phyloP scores from a whole-genome alignment of 2,888 invertebrate species.

The Syrphus vitripennis region DNA sequence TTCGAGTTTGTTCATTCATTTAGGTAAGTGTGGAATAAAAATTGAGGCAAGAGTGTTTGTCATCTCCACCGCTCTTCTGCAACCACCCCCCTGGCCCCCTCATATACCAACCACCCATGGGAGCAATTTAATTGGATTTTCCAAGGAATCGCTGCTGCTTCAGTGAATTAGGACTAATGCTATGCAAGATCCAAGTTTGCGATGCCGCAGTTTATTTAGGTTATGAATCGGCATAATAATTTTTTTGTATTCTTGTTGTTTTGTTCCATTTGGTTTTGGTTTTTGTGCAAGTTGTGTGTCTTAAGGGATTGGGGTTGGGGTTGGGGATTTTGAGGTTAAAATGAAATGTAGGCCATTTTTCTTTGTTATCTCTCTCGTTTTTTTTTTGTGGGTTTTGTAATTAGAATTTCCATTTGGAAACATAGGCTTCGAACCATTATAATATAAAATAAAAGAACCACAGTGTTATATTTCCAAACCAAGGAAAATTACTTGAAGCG shows the following conservation, averaged over 20 bases:
- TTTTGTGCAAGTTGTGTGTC: neutral
- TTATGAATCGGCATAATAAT: slow-evolving; percentile 69
- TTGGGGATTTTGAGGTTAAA: slow-evolving; percentile 30
- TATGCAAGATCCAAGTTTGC: slow-evolving; percentile 69
- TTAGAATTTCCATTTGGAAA: slow-evolving; percentile 61
- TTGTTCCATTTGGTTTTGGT: neutral
- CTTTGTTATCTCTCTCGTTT: slow-evolving; percentile 70
- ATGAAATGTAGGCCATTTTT: slow-evolving; percentile 70
- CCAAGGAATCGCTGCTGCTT: slow-evolving; percentile 48
- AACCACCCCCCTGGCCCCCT: neutral
- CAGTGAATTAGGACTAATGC: slow-evolving; percentile 65
- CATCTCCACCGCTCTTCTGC: neutral
- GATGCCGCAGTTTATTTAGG: slow-evolving; percentile 64
- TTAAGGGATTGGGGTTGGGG: slow-evolving; percentile 1
- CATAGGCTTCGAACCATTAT: slow-evolving; percentile 1
- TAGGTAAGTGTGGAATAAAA: slow-evolving; percentile 21
- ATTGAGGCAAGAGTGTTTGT: slow-evolving; percentile 6
- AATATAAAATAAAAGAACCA: slow-evolving; percentile 1
- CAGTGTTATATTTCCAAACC: neutral
- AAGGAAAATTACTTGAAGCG: slow-evolving; percentile 30
- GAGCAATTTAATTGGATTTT: slow-evolving; percentile 70
- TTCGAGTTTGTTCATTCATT: slow-evolving; percentile 39
- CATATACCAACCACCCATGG: slow-evolving; percentile 39
- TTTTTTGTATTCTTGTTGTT: slow-evolving; percentile 10
- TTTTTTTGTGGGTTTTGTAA: slow-evolving; percentile 68